phyloP scores from a whole-genome alignment of 2,797 vertebrate species.

The Eospalax fontanierii region DNA sequence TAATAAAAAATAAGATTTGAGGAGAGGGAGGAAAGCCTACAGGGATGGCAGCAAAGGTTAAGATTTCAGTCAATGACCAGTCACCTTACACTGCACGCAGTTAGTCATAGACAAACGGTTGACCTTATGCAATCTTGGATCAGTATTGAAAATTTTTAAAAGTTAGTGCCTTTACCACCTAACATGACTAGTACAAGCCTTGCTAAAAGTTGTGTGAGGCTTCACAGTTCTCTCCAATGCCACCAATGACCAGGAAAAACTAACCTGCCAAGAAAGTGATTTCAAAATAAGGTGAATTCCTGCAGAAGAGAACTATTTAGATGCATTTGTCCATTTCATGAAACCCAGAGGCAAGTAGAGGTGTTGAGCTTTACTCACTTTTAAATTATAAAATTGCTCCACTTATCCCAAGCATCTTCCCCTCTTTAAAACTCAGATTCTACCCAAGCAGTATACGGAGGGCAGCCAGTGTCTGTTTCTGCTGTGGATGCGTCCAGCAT shows the following conservation, averaged over 20 bases:
- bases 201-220: not conserved
- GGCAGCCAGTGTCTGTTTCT: not conserved
- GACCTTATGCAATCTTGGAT: not conserved
- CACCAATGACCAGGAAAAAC: not conserved
- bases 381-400: not conserved
- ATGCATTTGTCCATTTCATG: not conserved
- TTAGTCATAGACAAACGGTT: not conserved
- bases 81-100: not conserved
- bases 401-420: not conserved
- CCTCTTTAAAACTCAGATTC: not conserved
- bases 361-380: not conserved
- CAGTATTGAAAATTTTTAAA: constrained; percentile 44
- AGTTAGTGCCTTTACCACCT: not conserved
- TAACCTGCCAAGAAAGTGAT: not conserved
- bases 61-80: not conserved
- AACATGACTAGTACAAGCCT: not conserved
- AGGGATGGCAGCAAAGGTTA: not conserved
- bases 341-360: not conserved
- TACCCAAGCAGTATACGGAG: not conserved
- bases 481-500: not conserved
- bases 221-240: not conserved
- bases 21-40: not conserved
- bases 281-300: not conserved
- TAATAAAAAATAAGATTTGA: no score
- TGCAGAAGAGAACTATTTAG: constrained; percentile 1